Percentiles rank a stretch among this genome's conserved stretches.
phyloP scores from a whole-genome alignment of 2,888 invertebrate genomes.

The Campopleginae sp. region DNA sequence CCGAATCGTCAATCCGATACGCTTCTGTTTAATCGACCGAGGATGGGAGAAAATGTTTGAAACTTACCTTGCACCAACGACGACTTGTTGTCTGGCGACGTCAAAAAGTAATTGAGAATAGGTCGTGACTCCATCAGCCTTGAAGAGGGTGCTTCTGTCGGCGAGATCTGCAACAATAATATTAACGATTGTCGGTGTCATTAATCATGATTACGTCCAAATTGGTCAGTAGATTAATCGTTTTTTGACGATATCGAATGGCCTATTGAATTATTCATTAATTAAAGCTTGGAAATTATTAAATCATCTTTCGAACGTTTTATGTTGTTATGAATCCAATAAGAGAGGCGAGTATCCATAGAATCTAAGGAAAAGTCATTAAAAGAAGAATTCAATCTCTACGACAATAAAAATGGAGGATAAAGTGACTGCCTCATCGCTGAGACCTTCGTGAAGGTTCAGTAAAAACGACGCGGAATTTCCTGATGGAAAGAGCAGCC shows the following conservation, averaged over 20 bases:
- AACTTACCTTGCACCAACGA: constrained; percentile 95
- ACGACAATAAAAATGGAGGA: constrained; percentile 14
- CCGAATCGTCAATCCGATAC: neutral
- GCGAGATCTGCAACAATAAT: constrained; percentile 87
- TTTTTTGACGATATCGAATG: neutral
- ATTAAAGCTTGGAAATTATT: neutral
- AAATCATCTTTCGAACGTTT: constrained; percentile 5
- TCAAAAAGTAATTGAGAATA: constrained; percentile 95
- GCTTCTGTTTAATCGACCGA: neutral
- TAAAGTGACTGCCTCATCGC: constrained; percentile 11
- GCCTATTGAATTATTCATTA: neutral
- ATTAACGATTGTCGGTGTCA: neutral
- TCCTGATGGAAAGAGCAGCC: constrained; percentile 15
- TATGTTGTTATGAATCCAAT: neutral
- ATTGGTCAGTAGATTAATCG: neutral
- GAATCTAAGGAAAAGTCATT: neutral
- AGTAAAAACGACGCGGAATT: constrained; percentile 18
- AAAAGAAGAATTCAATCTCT: constrained; percentile 25
- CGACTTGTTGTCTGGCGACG: constrained; percentile 93
- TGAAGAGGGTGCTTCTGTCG: constrained; percentile 85
- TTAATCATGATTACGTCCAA: neutral
- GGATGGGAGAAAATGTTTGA: constrained; percentile 1
- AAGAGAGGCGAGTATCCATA: neutral
- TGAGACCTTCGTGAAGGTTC: neutral
- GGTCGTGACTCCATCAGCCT: constrained; percentile 89